Evolutionary conservation across 35 echinoderm and acorn worm genomes (phyloP).

Genomic region (Anneissia japonica): DNA sequence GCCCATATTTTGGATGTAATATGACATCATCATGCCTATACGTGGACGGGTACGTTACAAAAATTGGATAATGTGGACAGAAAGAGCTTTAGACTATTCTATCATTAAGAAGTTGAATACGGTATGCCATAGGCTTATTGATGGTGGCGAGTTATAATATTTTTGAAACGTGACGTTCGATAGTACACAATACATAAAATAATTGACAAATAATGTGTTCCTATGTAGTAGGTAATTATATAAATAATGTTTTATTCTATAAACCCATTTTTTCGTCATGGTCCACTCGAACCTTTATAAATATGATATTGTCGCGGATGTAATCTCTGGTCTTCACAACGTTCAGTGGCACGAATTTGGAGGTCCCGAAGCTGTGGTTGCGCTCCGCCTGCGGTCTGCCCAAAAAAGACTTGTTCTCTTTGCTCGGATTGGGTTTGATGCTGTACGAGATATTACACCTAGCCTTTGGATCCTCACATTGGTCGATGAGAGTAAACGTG

Average conservation of each 20-base stretch:
- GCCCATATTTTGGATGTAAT: too few species aligned
- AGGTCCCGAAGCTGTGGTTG: constrained; percentile 94
- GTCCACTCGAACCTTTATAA: constrained; percentile 91
- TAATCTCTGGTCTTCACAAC: constrained; percentile 89
- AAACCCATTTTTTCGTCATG: constrained; percentile 51
- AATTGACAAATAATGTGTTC: too few species aligned
- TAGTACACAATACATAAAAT: too few species aligned
- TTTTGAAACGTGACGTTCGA: too few species aligned
- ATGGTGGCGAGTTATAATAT: too few species aligned
- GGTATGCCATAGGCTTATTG: too few species aligned
- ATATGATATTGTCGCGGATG: constrained; percentile 91
- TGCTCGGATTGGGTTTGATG: constrained; percentile 86
- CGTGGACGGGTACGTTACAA: too few species aligned
- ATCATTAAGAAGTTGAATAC: too few species aligned
- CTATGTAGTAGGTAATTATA: too few species aligned
- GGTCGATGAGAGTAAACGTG: constrained; percentile 89
- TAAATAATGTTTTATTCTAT: not conserved
- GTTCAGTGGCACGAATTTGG: constrained; percentile 86
- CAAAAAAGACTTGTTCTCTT: constrained; percentile 89
- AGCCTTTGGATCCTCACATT: constrained; percentile 88
- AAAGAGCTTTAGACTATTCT: too few species aligned
- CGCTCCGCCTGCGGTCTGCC: constrained; percentile 74
- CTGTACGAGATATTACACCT: constrained; percentile 92
- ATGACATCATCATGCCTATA: too few species aligned
- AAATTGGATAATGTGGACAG: too few species aligned